These are phyloP conservation scores for Camptogramma bilineatum DNA, from an alignment of 2,888 invertebrate genomes.

Conservation along the genomic window DNA sequence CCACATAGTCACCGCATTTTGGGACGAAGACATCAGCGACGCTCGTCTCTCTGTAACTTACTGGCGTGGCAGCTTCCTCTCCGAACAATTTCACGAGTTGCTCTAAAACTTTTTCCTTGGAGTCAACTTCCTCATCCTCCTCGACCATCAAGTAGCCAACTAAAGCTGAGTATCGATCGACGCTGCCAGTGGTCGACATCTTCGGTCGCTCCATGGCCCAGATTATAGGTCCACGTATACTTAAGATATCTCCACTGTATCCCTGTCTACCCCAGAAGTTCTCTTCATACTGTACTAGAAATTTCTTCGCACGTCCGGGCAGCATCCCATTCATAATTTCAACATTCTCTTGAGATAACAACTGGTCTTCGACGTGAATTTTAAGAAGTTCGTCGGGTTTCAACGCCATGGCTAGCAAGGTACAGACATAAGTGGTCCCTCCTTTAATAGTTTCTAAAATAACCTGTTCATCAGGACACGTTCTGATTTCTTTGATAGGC, in stretches of 20 bases:
- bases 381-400: slow-evolving; percentile 70
- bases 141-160: slow-evolving; percentile 66
- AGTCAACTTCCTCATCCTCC: slow-evolving; percentile 47
- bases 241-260: slow-evolving; percentile 77
- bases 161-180: slow-evolving; percentile 59
- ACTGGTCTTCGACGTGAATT: slow-evolving; percentile 66
- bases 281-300: slow-evolving; percentile 67
- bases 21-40: slow-evolving; percentile 72
- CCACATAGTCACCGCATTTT: slow-evolving; percentile 72
- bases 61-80: slow-evolving; percentile 61
- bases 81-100: slow-evolving; percentile 74
- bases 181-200: slow-evolving; percentile 62
- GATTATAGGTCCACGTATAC: slow-evolving; percentile 75
- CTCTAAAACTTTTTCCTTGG: slow-evolving; percentile 63
- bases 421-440: slow-evolving; percentile 72
- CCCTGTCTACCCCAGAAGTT: slow-evolving; percentile 72
- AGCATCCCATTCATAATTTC: slow-evolving; percentile 55
- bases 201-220: slow-evolving; percentile 77
- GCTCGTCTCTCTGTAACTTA: slow-evolving; percentile 64
- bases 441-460: slow-evolving; percentile 73
- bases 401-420: slow-evolving; percentile 74
- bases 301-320: slow-evolving; percentile 66
- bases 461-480: slow-evolving; percentile 65
- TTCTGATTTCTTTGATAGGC: slow-evolving; percentile 68
- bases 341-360: slow-evolving; percentile 57